Conservation (phyloP, 2,888 invertebrate species). For the Alentia gelatinosa region DNA sequence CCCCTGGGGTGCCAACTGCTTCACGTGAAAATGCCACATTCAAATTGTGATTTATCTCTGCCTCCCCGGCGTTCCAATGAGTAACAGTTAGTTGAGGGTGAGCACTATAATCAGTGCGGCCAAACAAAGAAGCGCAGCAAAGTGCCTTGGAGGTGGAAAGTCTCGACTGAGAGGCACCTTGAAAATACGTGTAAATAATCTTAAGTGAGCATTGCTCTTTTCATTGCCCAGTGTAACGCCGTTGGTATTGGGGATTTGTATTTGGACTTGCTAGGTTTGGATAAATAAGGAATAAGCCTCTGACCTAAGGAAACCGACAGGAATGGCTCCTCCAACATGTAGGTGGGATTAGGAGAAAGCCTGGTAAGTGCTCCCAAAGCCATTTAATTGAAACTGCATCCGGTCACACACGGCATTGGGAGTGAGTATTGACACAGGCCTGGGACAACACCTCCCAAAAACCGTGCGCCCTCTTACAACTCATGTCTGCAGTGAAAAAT, state of each 20-base stretch:
- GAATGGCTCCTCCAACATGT: background rate
- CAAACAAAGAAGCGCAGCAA: background rate
- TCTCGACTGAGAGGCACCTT: too few relatives aligned
- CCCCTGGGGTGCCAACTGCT: background rate
- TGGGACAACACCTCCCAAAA: background rate
- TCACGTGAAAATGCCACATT: background rate
- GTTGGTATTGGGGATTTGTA: background rate
- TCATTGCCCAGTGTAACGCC: background rate
- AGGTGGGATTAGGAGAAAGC: background rate
- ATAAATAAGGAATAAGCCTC: background rate
- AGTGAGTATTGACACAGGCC: background rate
- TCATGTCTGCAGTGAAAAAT: background rate
- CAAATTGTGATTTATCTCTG: slow-evolving; percentile 1
- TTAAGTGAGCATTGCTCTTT: background rate
- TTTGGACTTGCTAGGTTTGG: background rate
- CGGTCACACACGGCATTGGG: background rate
- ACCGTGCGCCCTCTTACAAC: too few relatives aligned
- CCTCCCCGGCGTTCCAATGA: background rate
- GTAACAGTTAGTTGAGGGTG: background rate
- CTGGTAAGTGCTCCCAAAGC: slow-evolving; percentile 28
- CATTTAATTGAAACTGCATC: slow-evolving; percentile 31
- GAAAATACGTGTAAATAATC: too few relatives aligned
- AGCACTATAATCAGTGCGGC: background rate
- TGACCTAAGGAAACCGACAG: background rate
- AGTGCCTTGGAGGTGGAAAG: background rate